Base-by-base conservation (phyloP, 2,888 invertebrate species). In the Tanytarsus gracilentus region DNA sequence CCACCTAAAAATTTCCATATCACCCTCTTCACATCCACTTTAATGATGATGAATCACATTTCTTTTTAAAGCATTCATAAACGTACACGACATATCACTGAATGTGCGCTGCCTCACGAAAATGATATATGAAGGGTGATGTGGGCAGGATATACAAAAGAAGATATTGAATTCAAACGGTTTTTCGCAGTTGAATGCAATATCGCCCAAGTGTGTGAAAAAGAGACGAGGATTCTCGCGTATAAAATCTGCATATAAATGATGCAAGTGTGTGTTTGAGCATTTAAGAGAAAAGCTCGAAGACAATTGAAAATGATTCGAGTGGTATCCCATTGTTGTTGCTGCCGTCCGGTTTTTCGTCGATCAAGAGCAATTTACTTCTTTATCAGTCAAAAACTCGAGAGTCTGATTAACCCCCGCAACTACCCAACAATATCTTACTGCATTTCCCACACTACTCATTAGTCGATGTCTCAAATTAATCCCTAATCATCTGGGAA, bases 191-290 rank as follows among this genome's bases (percentile, higher is more conserved):
- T 23, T 44, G 44, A 44, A 44, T 44, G 40, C 55, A 55, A 39
- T 40, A 55, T 53, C 53, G 53, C 53, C 53, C 53, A 53, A 53
- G 53, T 53, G 33, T 53, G 53, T 52, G 52, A 52, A 51, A 29
- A 29, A n/a, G 14, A 36, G 16, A 36, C 9, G 16, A 14, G 14
- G 16, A 36, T n/a, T n/a, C n/a, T 14, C n/a, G 36, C 36, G 16
- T 3, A 33, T 2, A 36, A 36, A 36, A 36, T 14, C n/a, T 36
- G 5, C 16, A 36, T 16, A 36, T 36, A 16, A 36, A 36, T 36
- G 36, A n/a, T n/a, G n/a, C n/a, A n/a, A n/a, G n/a, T n/a, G n/a
- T n/a, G n/a, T n/a, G n/a, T n/a, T n/a, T n/a, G n/a, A n/a, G n/a
- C n/a, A n/a, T n/a, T n/a, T n/a, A n/a, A n/a, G n/a, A n/a, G n/a